phyloP scores from a whole-genome alignment of 2,888 invertebrate species.

The Bellardia pandia region DNA sequence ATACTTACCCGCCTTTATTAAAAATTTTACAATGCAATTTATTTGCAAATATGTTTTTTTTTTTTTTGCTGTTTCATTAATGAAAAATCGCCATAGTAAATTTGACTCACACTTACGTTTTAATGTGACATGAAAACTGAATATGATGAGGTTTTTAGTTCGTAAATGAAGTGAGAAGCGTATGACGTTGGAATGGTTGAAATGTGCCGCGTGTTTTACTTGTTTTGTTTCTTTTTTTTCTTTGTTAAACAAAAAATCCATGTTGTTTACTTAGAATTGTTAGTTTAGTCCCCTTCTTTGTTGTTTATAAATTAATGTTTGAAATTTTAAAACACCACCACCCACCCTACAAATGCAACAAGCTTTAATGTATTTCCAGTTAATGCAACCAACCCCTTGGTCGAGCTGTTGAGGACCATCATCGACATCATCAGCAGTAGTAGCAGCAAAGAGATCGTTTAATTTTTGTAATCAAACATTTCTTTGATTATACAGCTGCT shows the following conservation, averaged over 20 bases:
- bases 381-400: constrained; percentile 52
- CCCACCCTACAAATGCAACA: constrained; percentile 60
- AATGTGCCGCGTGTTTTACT: constrained; percentile 47
- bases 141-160: constrained; percentile 51
- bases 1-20: constrained; percentile 20
- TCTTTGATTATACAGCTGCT: constrained; percentile 56
- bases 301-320: constrained; percentile 19
- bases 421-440: not conserved
- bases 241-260: not conserved
- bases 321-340: constrained; percentile 13
- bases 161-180: constrained; percentile 63
- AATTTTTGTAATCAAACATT: constrained; percentile 36
- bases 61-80: constrained; percentile 33
- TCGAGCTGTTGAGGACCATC: constrained; percentile 2
- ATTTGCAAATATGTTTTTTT: constrained; percentile 49
- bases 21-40: constrained; percentile 41
- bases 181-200: constrained; percentile 28
- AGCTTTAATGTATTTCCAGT: constrained; percentile 26
- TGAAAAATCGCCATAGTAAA: constrained; percentile 67
- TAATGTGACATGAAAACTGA: constrained; percentile 43
- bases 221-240: constrained; percentile 16
- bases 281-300: constrained; percentile 50
- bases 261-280: constrained; percentile 57
- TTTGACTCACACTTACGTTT: constrained; percentile 58
- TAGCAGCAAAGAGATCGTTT: constrained; percentile 39